Evolutionary conservation across 2,113 vertebrate species (phyloP).

Genomic region (Psephotus haematonotus): DNA sequence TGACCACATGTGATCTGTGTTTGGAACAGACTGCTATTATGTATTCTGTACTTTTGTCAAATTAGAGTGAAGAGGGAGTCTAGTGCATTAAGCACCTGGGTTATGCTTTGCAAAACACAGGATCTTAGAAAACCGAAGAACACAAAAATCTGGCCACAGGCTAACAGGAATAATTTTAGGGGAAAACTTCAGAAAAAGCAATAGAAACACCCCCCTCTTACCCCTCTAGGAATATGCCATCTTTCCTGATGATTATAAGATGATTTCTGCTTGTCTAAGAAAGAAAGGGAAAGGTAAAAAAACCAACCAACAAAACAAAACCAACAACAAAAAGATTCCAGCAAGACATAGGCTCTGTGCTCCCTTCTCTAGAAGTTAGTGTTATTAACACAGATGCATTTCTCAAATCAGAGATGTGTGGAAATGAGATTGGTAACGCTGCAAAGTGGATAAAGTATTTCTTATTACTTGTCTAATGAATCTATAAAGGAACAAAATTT

Average conservation of each 20-base stretch:
- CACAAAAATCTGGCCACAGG: neutral
- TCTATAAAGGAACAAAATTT: neutral
- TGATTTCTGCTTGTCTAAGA: neutral
- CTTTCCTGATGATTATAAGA: neutral
- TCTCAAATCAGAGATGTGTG: neutral
- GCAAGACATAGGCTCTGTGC: neutral
- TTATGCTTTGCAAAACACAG: neutral
- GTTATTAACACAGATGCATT: neutral
- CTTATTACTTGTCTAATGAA: neutral
- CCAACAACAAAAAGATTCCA: neutral
- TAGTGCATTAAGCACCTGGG: neutral
- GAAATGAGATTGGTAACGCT: neutral
- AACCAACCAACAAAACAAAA: neutral
- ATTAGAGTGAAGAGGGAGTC: neutral
- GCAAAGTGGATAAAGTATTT: neutral
- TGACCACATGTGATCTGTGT: neutral
- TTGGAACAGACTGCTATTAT: neutral
- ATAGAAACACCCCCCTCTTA: rapidly evolving
- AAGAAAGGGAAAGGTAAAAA: neutral
- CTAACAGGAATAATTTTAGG: neutral
- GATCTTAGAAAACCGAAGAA: neutral
- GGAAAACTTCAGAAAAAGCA: neutral
- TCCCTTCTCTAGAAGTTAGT: neutral
- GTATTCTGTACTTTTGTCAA: neutral
- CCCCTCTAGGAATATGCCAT: neutral